Conservation (phyloP, 37 sponge, comb jelly and placozoan species). For the Agelas oroides region DNA sequence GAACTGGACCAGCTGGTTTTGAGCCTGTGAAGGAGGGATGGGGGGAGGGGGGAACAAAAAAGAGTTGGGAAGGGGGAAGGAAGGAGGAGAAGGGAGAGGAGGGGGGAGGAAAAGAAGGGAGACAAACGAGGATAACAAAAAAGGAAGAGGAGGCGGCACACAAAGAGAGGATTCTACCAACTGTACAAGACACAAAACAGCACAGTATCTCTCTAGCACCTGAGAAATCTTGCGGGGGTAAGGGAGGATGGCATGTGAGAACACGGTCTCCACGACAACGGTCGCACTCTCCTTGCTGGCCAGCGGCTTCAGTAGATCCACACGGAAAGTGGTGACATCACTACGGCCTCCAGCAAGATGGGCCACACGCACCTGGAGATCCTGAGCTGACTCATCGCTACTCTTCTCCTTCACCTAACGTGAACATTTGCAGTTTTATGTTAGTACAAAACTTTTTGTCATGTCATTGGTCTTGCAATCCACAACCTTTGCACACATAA, state of each 20-base stretch:
- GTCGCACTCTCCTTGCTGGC: constrained; percentile 38
- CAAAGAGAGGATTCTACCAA: no score
- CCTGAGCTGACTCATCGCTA: neutral
- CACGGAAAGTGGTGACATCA: constrained; percentile 19
- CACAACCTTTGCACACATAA: no score
- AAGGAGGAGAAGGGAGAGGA: constrained; percentile 9
- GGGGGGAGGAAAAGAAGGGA: neutral
- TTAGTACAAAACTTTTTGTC: no score
- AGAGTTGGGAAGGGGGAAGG: no score
- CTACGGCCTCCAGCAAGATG: neutral
- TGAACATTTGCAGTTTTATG: no score
- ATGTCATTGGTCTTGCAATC: no score
- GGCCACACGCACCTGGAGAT: neutral
- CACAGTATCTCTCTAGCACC: no score
- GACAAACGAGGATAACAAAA: neutral
- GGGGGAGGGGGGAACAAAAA: neutral
- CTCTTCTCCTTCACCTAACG: neutral
- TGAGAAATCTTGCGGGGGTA: constrained; percentile 74
- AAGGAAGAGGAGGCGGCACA: neutral
- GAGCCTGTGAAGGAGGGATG: constrained; percentile 56
- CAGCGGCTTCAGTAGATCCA: constrained; percentile 64
- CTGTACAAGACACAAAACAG: no score
- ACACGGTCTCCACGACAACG: constrained; percentile 66
- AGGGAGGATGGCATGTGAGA: constrained; percentile 66
- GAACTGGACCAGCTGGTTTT: constrained; percentile 88